A percentile compares a stretch with the other conserved stretches of the same genome.
These are phyloP conservation scores for Bibio marci DNA, from an alignment of 2,888 invertebrate species.

Conservation along the genomic window DNA sequence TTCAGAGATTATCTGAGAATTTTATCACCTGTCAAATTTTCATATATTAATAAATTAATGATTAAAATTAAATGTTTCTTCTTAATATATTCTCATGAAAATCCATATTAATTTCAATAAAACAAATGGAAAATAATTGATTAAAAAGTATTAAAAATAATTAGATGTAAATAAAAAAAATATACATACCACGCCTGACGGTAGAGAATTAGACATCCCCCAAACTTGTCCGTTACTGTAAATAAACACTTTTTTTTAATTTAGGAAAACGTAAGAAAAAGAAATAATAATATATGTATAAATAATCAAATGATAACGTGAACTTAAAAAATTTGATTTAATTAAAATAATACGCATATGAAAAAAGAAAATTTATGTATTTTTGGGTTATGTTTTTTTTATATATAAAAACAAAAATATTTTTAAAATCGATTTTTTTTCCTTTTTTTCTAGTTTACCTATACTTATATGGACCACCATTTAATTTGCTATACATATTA, in stretches of 20 bases:
- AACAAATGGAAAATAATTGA: too few relatives aligned
- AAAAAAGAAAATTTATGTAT: too few relatives aligned
- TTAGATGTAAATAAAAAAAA: too few relatives aligned
- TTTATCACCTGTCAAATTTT: too few relatives aligned
- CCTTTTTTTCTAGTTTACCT: constrained; percentile 10
- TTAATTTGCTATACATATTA: constrained; percentile 12
- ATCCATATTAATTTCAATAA: too few relatives aligned
- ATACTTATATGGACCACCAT: constrained; percentile 13
- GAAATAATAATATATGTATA: not conserved
- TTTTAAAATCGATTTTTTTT: constrained; percentile 1
- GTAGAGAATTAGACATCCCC: constrained; percentile 31
- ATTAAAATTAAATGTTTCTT: too few relatives aligned
- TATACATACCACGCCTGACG: constrained; percentile 31
- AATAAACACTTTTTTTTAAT: constrained; percentile 8
- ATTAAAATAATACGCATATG: too few relatives aligned
- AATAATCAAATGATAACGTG: not conserved
- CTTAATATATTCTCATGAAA: too few relatives aligned
- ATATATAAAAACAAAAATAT: not conserved
- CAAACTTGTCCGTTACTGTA: constrained; percentile 28
- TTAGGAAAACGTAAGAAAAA: constrained; percentile 3
- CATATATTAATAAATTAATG: too few relatives aligned
- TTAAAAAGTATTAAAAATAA: too few relatives aligned
- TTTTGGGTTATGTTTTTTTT: constrained; percentile 1
- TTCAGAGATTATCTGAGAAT: too few relatives aligned
- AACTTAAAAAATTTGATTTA: not conserved